These are phyloP conservation scores for Arrhopalites spinosus DNA, from an alignment of 2,888 invertebrate species.

Conservation along the genomic window DNA sequence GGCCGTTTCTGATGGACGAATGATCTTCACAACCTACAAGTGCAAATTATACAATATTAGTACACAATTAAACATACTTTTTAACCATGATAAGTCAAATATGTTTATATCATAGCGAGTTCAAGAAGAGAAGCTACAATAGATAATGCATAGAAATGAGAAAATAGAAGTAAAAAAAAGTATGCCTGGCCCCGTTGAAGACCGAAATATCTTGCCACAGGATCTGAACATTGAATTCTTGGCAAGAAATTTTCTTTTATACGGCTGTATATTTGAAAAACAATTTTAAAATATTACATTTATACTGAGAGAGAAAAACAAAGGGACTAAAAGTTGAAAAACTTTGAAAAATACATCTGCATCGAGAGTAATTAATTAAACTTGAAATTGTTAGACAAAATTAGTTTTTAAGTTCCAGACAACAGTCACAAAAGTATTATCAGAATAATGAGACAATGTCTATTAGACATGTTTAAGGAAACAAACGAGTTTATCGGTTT, in stretches of 20 bases:
- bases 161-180: not conserved
- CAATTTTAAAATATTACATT: not conserved
- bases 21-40: slow-evolving; percentile 92
- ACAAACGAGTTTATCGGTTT: too few species aligned
- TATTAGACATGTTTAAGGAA: too few species aligned
- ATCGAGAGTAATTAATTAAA: not conserved
- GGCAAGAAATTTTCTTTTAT: slow-evolving; percentile 66
- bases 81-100: too few species aligned
- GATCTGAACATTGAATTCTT: slow-evolving; percentile 66
- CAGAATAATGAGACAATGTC: too few species aligned
- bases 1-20: slow-evolving; percentile 95
- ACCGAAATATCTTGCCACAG: slow-evolving; percentile 66
- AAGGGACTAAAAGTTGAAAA: not conserved
- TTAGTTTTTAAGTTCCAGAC: not conserved
- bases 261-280: slow-evolving; percentile 51
- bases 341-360: not conserved
- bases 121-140: not conserved
- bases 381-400: not conserved
- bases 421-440: too few species aligned
- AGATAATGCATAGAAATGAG: not conserved
- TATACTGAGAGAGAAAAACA: not conserved
- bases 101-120: too few species aligned
- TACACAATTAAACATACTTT: not conserved
- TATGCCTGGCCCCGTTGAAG: slow-evolving; percentile 57
- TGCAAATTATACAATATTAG: slow-evolving; percentile 43